These are phyloP conservation scores for Pseudomugil gertrudae DNA, from an alignment of 2,797 vertebrate genomes.

Conservation along the genomic window DNA sequence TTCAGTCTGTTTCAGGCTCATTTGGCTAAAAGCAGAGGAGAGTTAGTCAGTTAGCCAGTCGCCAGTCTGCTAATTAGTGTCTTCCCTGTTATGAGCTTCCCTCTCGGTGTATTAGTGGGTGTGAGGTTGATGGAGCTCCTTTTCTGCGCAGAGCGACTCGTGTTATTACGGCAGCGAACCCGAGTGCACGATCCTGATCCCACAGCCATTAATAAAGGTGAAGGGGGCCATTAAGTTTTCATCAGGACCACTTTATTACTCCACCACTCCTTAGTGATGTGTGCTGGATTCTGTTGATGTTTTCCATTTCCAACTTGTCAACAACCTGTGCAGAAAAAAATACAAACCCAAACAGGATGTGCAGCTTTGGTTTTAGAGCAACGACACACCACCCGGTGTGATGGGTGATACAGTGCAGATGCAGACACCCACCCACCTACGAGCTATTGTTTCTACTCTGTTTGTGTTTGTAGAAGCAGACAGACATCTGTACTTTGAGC, in stretches of 20 bases:
- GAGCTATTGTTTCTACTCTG: constrained; percentile 17
- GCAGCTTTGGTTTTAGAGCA: constrained; percentile 19
- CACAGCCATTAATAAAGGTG: constrained; percentile 75
- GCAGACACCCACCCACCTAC: neutral
- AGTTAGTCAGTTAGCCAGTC: constrained; percentile 34
- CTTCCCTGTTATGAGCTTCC: constrained; percentile 27
- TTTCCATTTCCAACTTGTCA: constrained; percentile 42
- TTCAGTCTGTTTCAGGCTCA: constrained; percentile 25
- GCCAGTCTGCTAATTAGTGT: constrained; percentile 45
- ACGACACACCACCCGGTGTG: neutral
- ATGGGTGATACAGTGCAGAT: neutral
- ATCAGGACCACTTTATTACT: constrained; percentile 72
- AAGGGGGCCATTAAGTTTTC: constrained; percentile 79
- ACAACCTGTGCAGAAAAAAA: constrained; percentile 27
- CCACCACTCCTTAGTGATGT: constrained; percentile 64
- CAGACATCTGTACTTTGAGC: constrained; percentile 12
- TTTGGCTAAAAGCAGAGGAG: constrained; percentile 45
- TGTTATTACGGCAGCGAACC: constrained; percentile 46
- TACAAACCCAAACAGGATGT: neutral
- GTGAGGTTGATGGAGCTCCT: constrained; percentile 36
- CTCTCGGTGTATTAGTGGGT: constrained; percentile 24
- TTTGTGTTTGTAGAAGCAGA: constrained; percentile 12
- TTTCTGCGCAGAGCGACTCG: constrained; percentile 21
- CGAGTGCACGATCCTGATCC: constrained; percentile 34
- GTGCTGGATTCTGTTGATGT: constrained; percentile 56